Percentiles rank a stretch among this genome's conserved stretches.
Evolutionary conservation across 1,140 invertebrate species (phyloP).

Genomic region (Leptopilina boulardi): DNA sequence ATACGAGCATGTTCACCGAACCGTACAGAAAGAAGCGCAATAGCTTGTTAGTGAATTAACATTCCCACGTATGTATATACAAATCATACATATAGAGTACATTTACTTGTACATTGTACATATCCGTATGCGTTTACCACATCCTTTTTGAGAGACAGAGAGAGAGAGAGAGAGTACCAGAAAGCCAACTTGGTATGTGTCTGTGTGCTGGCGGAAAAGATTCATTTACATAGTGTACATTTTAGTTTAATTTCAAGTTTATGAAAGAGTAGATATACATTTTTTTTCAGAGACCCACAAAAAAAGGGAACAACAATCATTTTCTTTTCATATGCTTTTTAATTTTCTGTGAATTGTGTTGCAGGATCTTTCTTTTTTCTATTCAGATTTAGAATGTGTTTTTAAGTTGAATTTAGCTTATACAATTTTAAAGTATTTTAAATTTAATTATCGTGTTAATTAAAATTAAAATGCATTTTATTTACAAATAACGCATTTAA

Average conservation of each 20-base stretch:
- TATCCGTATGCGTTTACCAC: constrained; percentile 11
- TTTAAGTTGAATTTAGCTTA: no score
- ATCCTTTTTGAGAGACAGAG: not conserved
- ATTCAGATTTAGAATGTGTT: no score
- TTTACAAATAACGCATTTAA: no score
- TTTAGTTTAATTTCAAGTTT: constrained; percentile 21
- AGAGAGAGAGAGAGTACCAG: not conserved
- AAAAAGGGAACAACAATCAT: not conserved
- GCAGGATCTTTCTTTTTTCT: no score
- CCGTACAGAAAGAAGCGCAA: constrained; percentile 16
- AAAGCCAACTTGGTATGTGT: constrained; percentile 6
- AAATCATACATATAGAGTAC: constrained; percentile 1
- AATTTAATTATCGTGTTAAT: no score
- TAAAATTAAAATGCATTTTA: no score
- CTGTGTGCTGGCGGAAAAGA: constrained; percentile 28
- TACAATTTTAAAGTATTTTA: no score
- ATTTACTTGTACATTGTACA: constrained; percentile 11
- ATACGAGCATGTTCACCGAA: constrained; percentile 31
- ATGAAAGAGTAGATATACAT: constrained; percentile 19
- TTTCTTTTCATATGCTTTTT: no score
- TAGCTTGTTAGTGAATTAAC: constrained; percentile 26
- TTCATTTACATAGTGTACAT: constrained; percentile 21
- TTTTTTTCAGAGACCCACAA: not conserved
- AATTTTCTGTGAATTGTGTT: no score
- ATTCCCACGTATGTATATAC: constrained; percentile 31